Percentiles rank a stretch among this genome's conserved stretches.
phyloP scores from a whole-genome alignment of 2,113 vertebrate species.

The Balaeniceps rex region DNA sequence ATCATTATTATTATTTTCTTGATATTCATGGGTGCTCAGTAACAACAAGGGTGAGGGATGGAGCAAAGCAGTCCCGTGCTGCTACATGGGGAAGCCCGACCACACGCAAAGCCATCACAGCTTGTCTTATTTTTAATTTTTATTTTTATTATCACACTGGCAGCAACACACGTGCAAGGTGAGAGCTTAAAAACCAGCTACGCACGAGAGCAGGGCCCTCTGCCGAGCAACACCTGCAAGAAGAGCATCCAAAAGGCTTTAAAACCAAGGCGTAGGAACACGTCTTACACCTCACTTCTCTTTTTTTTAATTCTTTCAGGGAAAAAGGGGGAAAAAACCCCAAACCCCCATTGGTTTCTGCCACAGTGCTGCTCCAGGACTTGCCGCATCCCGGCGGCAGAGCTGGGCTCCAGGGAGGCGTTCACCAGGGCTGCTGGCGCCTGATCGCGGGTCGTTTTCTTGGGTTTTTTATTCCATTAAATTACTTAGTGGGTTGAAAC shows the following conservation, averaged over 20 bases:
- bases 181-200: background rate
- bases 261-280: background rate
- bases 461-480: background rate
- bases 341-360: background rate
- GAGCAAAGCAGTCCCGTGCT: background rate
- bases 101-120: no score
- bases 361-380: background rate
- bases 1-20: no score
- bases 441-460: fast-evolving
- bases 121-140: background rate
- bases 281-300: background rate
- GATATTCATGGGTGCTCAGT: background rate
- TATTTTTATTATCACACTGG: no score
- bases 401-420: background rate
- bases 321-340: background rate
- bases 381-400: background rate
- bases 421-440: background rate
- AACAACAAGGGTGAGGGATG: background rate
- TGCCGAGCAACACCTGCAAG: background rate
- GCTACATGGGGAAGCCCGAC: background rate
- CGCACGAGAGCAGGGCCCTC: background rate
- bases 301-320: background rate
- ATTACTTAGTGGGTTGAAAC: background rate
- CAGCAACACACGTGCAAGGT: background rate
- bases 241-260: no score